Evolutionary conservation across 1,140 invertebrate genomes (phyloP), one percentile per base, ranked within the genome.

Genomic region (Hormaphis cornu): DNA sequence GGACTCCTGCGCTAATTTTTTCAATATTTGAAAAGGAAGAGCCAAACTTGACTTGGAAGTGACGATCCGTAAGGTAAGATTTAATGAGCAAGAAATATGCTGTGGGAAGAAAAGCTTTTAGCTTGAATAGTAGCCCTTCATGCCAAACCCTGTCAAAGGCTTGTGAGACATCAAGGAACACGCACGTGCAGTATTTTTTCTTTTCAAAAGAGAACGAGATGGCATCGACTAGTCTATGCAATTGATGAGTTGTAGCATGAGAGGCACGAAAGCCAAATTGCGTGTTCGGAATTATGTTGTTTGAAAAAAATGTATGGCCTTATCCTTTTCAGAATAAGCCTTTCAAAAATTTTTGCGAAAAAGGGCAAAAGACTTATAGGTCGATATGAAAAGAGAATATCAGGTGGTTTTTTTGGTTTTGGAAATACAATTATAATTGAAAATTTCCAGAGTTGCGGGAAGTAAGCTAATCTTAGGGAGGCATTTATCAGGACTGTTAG

Each of bases 101-200:
- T 5, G 42, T 10, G 4, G 42, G 42, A 6, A 46, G 42, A n/a
- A 46, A 12, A n/a, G 12, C 18, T n/a, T 46, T 46, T n/a, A 46
- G 8, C 18, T 46, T 46, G 18, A 12, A 46, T 16, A 46, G 18
- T 5, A 46, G 42, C 8, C 8, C 42, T 5, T 46, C 42, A 46
- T 46, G 42, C 42, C 8, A 46, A n/a, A 46, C 42, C 6, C 42
- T 6, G n/a, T 46, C 42, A n/a, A 46, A 78, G 77, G 78, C 76
- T 70, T 77, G 74, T 37, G 72, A 46, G 0, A 78, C 73, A 33
- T 79, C 76, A 3, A 78, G 70, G 44, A 77, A 76, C 1, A 75
- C 73, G 10, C 72, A 75, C 50, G 71, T 72, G 61, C 73, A 75
- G 50, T 71, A 74, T 20, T 54, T 3, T 35, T 69, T 69, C 35